Base-by-base conservation (phyloP, 2,113 vertebrate genomes). In the Eulemur macaco region DNA sequence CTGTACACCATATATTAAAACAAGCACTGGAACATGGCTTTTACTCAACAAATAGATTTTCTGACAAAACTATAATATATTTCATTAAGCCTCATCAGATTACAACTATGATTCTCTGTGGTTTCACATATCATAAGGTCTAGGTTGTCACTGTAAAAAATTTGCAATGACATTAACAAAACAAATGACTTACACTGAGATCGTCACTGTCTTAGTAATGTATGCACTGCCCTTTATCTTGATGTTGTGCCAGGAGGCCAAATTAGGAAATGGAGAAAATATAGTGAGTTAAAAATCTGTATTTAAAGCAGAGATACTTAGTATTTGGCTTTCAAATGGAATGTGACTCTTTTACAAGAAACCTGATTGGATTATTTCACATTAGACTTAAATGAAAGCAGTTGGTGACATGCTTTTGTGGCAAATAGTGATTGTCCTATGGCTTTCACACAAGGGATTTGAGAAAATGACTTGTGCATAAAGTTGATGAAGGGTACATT, bases 1-100 rank as follows among this genome's bases (percentile, higher is more conserved):
- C 96, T 91, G 81, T 78, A 98, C 85, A 97, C 98, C 98, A 96
- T 60, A 56, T 56, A 91, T 98, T 98, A 93, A 68, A 91, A 89
- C 42, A 73, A 76, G 20, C 47, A 66, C 64, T 8, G 50, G 2
- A n/a, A 83, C 29, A 1, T 64, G 4, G 0, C 13, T 89, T 93
- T 96, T 88, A 80, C 50, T 94, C 81, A 97, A 84, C 89, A 96
- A 86, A 88, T 45, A 80, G 39, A 76, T 84, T 94, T 96, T 95
- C 94, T 29, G 23, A 82, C 64, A 54, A 95, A 98, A 96, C 25
- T 97, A 3, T 56, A 56, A 56, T 56, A 56, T 91, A 77, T 69
- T 84, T 88, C 34, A 96, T 95, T 96, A 95, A 88, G 56, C 76
- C 47, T 42, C 56, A 89, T 82, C 34, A 93, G 66, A 97, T 95